Evolutionary conservation across 2,888 invertebrate genomes (phyloP).

Genomic region (Timema cristinae): DNA sequence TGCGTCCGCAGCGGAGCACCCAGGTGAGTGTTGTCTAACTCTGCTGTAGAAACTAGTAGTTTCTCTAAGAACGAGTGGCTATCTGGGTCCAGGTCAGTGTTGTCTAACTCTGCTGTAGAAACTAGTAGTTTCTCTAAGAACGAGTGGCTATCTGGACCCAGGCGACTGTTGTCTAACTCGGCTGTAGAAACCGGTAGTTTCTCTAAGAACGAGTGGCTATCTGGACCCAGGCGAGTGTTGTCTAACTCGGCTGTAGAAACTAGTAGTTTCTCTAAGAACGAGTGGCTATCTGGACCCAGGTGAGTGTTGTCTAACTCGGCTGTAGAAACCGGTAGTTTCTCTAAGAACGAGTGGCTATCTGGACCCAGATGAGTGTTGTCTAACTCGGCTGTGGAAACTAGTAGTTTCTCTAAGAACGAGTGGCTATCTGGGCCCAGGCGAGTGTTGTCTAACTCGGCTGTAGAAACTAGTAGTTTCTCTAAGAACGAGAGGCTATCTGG

Average conservation of each 20-base stretch:
- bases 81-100: constrained; percentile 78
- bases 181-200: background rate
- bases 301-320: constrained; percentile 47
- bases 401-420: too few relatives aligned
- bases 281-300: too few relatives aligned
- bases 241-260: background rate
- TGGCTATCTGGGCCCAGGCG: too few relatives aligned
- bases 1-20: constrained; percentile 90
- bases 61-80: too few relatives aligned
- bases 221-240: constrained; percentile 73
- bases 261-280: too few relatives aligned
- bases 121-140: too few relatives aligned
- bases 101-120: background rate
- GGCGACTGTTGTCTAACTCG: constrained; percentile 55
- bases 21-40: constrained; percentile 58
- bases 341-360: too few relatives aligned
- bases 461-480: too few relatives aligned
- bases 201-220: too few relatives aligned
- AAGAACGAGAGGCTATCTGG: too few relatives aligned
- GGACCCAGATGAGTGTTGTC: constrained; percentile 69
- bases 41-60: background rate
- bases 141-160: too few relatives aligned
- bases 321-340: background rate
- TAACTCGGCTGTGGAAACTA: background rate
- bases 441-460: constrained; percentile 39